phyloP scores from a whole-genome alignment of 2,113 vertebrate genomes.

The Arothron firmamentum region DNA sequence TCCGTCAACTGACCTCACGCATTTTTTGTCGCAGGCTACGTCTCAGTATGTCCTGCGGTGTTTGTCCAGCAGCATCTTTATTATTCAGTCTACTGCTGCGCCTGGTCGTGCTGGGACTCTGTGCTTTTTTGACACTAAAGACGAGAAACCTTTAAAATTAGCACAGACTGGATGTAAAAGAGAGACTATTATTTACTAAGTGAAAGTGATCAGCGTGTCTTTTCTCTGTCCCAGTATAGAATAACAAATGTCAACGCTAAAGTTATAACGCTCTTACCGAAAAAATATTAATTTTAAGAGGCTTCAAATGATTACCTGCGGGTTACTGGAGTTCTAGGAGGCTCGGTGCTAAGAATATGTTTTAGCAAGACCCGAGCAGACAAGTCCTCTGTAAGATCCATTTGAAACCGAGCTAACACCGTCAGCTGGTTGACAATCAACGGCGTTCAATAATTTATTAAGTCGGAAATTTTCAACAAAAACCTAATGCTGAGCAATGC shows the following conservation, averaged over 20 bases:
- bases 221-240: too few relatives aligned
- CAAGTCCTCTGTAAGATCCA: constrained; percentile 69
- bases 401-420: constrained; percentile 6
- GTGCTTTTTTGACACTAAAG: constrained; percentile 24
- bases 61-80: constrained; percentile 35
- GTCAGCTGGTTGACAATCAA: not conserved
- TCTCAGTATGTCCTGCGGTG: constrained; percentile 60
- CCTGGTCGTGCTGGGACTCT: constrained; percentile 1
- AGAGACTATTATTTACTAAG: not conserved
- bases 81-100: constrained; percentile 38
- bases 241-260: too few relatives aligned
- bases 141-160: not conserved
- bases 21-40: constrained; percentile 62
- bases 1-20: constrained; percentile 50
- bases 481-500: not conserved
- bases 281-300: not conserved
- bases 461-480: not conserved
- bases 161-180: not conserved
- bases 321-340: constrained; percentile 62
- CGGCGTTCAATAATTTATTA: not conserved
- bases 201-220: not conserved
- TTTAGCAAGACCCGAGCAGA: constrained; percentile 68
- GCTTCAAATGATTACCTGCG: constrained; percentile 46
- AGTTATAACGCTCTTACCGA: too few relatives aligned
- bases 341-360: constrained; percentile 61